Evolutionary conservation across 30 jellyfish, hydroid and myxozoan species (phyloP).

Genomic region (Mastigias papua): DNA sequence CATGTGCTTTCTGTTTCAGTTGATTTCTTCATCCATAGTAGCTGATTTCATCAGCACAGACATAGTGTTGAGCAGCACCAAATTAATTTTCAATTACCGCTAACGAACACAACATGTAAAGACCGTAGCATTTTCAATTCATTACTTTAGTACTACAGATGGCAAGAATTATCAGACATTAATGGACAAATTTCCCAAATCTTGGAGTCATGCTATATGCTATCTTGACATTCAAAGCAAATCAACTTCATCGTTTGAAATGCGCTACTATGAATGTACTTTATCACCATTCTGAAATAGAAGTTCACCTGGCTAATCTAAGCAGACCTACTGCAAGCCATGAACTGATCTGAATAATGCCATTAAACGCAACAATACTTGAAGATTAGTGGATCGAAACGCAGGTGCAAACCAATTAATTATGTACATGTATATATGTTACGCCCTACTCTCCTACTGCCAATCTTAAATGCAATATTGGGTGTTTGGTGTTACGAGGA

Average conservation of each 20-base stretch:
- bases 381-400: conserved; percentile 26
- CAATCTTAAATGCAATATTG: not conserved
- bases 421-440: conserved; percentile 23
- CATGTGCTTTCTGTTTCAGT: too few relatives aligned
- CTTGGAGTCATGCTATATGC: not conserved
- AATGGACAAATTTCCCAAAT: not conserved
- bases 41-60: too few relatives aligned
- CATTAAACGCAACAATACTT: conserved; percentile 73
- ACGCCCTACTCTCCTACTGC: conserved; percentile 36
- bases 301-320: conserved; percentile 37
- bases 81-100: too few relatives aligned
- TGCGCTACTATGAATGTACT: conserved; percentile 2
- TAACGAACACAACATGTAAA: not conserved
- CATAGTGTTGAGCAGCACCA: too few relatives aligned
- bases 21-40: too few relatives aligned
- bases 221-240: not conserved
- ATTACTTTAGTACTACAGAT: not conserved
- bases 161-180: not conserved
- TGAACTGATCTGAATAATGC: conserved; percentile 55
- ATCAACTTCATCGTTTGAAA: conserved; percentile 1
- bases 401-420: conserved; percentile 56
- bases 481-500: conserved; percentile 17
- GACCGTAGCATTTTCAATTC: not conserved
- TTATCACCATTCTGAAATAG: conserved; percentile 37
- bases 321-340: conserved; percentile 34